Conservation (phyloP, 2,113 vertebrate species). For the Coturnix japonica region DNA sequence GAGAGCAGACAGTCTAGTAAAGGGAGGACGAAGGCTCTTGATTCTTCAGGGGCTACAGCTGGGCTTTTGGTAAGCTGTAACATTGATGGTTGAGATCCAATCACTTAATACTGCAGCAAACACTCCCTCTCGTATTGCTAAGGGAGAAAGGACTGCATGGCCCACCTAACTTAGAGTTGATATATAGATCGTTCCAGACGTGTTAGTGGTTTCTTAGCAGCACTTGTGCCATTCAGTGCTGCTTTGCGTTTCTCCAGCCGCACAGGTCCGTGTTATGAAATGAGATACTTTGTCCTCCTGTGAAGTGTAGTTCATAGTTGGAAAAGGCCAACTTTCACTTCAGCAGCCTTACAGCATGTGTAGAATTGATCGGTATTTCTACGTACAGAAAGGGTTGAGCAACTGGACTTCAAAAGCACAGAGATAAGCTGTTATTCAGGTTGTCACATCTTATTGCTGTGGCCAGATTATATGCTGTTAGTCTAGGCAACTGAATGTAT, state of each 20-base stretch:
- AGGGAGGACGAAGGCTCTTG: neutral
- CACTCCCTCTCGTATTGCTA: neutral
- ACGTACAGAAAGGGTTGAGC: neutral
- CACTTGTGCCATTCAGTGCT: neutral
- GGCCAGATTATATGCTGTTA: neutral
- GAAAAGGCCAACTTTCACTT: neutral
- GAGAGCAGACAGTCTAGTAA: neutral
- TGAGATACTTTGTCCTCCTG: neutral
- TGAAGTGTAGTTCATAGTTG: too few relatives aligned
- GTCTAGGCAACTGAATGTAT: accelerated
- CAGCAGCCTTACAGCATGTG: accelerated
- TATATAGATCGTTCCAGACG: too few relatives aligned
- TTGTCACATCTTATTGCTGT: neutral
- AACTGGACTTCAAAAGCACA: accelerated
- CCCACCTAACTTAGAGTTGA: neutral
- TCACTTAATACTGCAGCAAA: neutral
- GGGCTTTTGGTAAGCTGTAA: neutral
- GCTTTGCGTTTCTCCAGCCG: neutral
- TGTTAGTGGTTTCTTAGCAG: accelerated
- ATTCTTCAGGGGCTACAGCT: neutral
- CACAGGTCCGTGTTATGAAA: accelerated
- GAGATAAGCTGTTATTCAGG: accelerated
- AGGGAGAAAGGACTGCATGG: accelerated
- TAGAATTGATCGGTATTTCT: accelerated
- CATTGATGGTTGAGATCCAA: accelerated